These are phyloP conservation scores for Achroia grisella DNA, from an alignment of 1,140 invertebrate species.

Conservation along the genomic window DNA sequence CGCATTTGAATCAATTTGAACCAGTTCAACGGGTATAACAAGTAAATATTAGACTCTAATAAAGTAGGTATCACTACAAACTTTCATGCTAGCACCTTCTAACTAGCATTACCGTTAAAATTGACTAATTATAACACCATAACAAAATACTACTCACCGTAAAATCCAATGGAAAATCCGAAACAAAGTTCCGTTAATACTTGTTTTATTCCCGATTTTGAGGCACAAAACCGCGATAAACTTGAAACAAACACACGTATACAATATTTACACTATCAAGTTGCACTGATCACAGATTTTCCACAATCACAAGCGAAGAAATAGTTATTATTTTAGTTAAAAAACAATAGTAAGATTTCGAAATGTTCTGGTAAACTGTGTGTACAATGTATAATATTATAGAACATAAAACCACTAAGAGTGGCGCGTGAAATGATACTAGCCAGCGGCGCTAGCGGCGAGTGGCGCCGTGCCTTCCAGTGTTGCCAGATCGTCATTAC, in stretches of 20 bases:
- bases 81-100: too few species aligned
- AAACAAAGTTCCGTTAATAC: slow-evolving; percentile 29
- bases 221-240: slow-evolving; percentile 45
- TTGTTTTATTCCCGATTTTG: slow-evolving; percentile 39
- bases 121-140: slow-evolving; percentile 28
- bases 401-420: slow-evolving; percentile 16
- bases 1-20: too few species aligned
- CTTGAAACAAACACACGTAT: slow-evolving; percentile 18
- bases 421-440: slow-evolving; percentile 26
- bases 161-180: slow-evolving; percentile 36
- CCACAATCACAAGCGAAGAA: slow-evolving; percentile 36
- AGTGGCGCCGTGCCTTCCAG: too few species aligned
- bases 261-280: slow-evolving; percentile 16
- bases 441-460: too few species aligned
- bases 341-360: slow-evolving; percentile 36
- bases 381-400: background rate
- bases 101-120: slow-evolving; percentile 4
- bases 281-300: slow-evolving; percentile 20
- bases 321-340: slow-evolving; percentile 22
- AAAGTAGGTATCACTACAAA: too few species aligned
- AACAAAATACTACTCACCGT: slow-evolving; percentile 45
- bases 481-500: too few species aligned
- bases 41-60: too few species aligned
- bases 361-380: slow-evolving; percentile 5
- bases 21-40: too few species aligned